phyloP scores from a whole-genome alignment of 64 coral and sea anemone genomes.

The Anthopleura sola region DNA sequence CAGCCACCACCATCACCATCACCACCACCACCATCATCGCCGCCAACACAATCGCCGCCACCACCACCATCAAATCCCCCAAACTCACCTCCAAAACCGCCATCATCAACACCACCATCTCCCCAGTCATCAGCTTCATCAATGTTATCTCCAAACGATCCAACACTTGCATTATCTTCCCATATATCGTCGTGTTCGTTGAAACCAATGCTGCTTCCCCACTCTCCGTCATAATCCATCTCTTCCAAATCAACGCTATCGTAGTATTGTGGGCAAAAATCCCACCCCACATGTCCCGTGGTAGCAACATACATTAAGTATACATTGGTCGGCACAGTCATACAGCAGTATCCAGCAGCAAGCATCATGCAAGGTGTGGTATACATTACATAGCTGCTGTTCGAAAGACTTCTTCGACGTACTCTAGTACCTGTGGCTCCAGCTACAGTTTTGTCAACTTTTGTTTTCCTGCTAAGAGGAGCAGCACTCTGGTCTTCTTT shows the following conservation, averaged over 20 bases:
- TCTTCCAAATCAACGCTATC: neutral
- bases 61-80: conserved; percentile 14
- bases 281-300: neutral
- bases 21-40: too few species aligned
- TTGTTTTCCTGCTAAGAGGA: conserved; percentile 16
- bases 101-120: neutral
- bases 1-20: too few species aligned
- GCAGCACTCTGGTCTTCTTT: conserved; percentile 1
- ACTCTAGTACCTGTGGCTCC: neutral
- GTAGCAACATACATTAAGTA: neutral
- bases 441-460: neutral
- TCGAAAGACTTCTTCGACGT: conserved; percentile 1
- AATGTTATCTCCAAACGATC: neutral
- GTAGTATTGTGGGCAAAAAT: neutral
- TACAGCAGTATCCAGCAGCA: conserved; percentile 41
- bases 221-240: neutral
- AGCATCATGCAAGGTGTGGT: conserved; percentile 10
- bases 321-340: conserved; percentile 30
- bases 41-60: neutral
- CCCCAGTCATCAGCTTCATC: conserved; percentile 4
- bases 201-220: conserved; percentile 8
- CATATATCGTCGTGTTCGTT: neutral
- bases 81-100: neutral
- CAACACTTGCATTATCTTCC: neutral
- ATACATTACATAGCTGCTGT: neutral